Evolutionary conservation across 2,797 vertebrate genomes (phyloP), one percentile per base, ranked within the genome.

Genomic region (Brotogeris chrysoptera): DNA sequence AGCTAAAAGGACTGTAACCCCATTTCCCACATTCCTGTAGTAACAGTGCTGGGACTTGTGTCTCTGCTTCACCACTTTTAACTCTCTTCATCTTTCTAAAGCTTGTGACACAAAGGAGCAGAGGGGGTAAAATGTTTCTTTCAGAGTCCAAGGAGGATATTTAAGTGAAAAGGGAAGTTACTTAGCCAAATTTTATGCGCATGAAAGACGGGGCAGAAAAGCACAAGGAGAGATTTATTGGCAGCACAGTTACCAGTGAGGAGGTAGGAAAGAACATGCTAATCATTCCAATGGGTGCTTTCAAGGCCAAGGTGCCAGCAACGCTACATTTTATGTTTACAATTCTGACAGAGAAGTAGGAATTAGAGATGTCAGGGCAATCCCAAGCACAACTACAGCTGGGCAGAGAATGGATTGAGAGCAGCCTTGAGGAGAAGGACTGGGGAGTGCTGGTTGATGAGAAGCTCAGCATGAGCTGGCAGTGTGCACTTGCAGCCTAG

Each of bases 11-110:
- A 39, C 27, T 10, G 21, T 27, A 71, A 6, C 8, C 25, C 38
- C 0, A 0, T 79, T 81, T 55, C 15, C 13, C 4, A 2, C 9
- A 46, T 41, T 30, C 13, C 14, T 70, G 20, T 6, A 59, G 61
- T 32, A 86, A 2, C 19, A 52, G 20, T 9, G 5, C 28, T 0
- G 6, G 52, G 32, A 21, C 9, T 16, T 53, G 16, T 34, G 15
- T 16, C 10, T 78, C 52, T 91, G 38, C 34, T 20, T 88, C 32
- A 69, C 8, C 8, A 21, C 1, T 80, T 71, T 24, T 16, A 46
- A 6, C 60, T 76, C 38, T 60, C n/a, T 76, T 92, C 50, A 60
- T 13, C 11, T 86, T 15, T 57, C 52, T 49, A 47, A 64, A 19
- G 16, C 9, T 32, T 14, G 13, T 19, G 6, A 34, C 27, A 61